Conservation (phyloP, 2,888 invertebrate species). For the Erannis defoliaria region DNA sequence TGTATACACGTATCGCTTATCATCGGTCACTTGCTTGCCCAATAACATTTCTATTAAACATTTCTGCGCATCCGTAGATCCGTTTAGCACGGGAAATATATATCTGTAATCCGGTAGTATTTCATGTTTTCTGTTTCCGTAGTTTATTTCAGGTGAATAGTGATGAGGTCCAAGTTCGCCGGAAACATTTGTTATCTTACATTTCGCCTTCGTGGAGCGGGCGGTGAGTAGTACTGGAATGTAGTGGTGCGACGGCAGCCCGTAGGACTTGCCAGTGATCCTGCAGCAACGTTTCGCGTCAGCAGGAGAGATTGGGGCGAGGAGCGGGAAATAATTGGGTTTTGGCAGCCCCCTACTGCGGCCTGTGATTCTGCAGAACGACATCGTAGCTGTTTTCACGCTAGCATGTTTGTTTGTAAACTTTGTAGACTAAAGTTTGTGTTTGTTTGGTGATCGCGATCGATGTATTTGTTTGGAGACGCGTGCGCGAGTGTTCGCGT, state of each 20-base stretch:
- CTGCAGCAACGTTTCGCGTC: constrained; percentile 93
- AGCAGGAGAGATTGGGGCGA: constrained; percentile 93
- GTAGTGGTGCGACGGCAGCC: constrained; percentile 91
- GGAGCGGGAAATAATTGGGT: constrained; percentile 93
- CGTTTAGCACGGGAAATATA: constrained; percentile 90
- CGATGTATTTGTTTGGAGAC: constrained; percentile 55
- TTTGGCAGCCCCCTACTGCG: constrained; percentile 92
- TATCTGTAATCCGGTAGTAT: constrained; percentile 90
- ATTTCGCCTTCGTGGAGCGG: constrained; percentile 82
- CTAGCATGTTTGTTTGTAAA: constrained; percentile 77
- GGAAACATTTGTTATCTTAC: constrained; percentile 89
- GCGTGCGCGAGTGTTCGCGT: constrained; percentile 65
- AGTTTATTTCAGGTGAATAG: constrained; percentile 86
- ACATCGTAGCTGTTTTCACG: constrained; percentile 81
- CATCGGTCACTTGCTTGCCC: constrained; percentile 85
- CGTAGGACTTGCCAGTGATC: constrained; percentile 92
- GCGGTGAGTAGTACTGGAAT: constrained; percentile 90
- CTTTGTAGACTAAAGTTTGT: constrained; percentile 40
- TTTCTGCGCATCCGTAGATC: constrained; percentile 89
- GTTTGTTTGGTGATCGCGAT: constrained; percentile 56
- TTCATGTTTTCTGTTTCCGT: constrained; percentile 90
- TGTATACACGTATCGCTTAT: constrained; percentile 90
- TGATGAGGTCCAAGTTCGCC: constrained; percentile 88
- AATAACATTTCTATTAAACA: constrained; percentile 87
- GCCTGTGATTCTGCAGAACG: constrained; percentile 93